phyloP scores from a whole-genome alignment of 2,888 invertebrate species.

The Elmis aenea region DNA sequence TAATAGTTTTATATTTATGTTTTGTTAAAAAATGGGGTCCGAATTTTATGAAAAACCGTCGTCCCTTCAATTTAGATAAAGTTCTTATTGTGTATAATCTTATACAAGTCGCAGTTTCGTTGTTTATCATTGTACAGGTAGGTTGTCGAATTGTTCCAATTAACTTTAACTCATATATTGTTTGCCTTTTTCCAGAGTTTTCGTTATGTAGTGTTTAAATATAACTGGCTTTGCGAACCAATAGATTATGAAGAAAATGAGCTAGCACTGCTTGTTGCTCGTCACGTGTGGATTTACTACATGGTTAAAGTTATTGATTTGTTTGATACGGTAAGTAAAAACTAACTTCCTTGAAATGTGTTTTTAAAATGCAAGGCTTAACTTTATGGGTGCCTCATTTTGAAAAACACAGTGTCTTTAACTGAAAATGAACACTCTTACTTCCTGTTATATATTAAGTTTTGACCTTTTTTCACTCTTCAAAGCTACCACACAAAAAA shows the following conservation, averaged over 20 bases:
- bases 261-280: conserved; percentile 54
- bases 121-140: conserved; percentile 33
- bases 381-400: too few relatives aligned
- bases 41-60: conserved; percentile 58
- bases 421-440: too few relatives aligned
- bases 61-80: conserved; percentile 56
- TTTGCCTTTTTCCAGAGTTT: conserved; percentile 9
- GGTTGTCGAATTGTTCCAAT: too few relatives aligned
- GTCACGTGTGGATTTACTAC: conserved; percentile 63
- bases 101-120: conserved; percentile 52
- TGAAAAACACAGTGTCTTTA: too few relatives aligned
- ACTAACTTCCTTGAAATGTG: too few relatives aligned
- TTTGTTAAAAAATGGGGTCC: conserved; percentile 59
- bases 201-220: conserved; percentile 15
- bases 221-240: conserved; percentile 58
- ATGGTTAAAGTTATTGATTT: conserved; percentile 67
- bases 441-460: too few relatives aligned
- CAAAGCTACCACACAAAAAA: too few relatives aligned
- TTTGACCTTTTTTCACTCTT: too few relatives aligned
- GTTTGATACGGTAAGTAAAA: conserved; percentile 62
- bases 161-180: too few relatives aligned
- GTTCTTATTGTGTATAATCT: conserved; percentile 61
- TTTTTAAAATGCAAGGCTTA: too few relatives aligned
- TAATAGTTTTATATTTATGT: conserved; percentile 52
- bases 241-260: conserved; percentile 62